phyloP scores from a whole-genome alignment of 2,113 vertebrate species.

The Pygoscelis adeliae region DNA sequence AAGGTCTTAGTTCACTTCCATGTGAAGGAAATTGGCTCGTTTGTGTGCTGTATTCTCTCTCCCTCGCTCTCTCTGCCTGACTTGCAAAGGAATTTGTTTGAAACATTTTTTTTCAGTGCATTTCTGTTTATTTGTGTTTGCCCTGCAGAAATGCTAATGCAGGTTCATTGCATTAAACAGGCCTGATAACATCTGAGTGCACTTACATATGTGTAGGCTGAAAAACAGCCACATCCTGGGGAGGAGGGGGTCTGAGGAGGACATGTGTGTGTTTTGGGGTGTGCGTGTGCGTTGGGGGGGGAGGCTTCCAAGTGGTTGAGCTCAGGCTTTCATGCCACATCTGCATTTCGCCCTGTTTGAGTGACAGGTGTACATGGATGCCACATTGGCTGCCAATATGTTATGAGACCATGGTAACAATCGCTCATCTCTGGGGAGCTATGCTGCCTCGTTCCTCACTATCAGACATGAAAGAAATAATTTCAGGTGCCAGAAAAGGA shows the following conservation, averaged over 20 bases:
- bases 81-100: conserved; percentile 57
- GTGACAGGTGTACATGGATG: conserved; percentile 85
- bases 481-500: conserved; percentile 84
- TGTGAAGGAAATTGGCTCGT: conserved; percentile 22
- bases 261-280: not conserved
- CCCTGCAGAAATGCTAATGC: conserved; percentile 74
- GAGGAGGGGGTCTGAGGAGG: not conserved
- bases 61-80: conserved; percentile 40
- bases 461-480: conserved; percentile 87
- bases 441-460: conserved; percentile 68
- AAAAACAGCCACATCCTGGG: conserved; percentile 5
- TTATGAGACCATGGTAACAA: conserved; percentile 83
- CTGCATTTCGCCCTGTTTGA: conserved; percentile 73
- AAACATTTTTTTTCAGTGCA: conserved; percentile 63
- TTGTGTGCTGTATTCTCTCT: conserved; percentile 21
- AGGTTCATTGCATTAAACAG: conserved; percentile 47
- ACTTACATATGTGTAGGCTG: conserved; percentile 32
- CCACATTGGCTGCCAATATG: conserved; percentile 82
- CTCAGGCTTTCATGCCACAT: conserved; percentile 39
- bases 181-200: conserved; percentile 52
- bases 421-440: conserved; percentile 82
- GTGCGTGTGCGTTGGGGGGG: accelerated
- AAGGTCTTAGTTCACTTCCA: conserved; percentile 48
- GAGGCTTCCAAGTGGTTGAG: not conserved
- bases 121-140: conserved; percentile 80